These are phyloP conservation scores for Montifringilla adamsi DNA, from an alignment of 2,113 vertebrate species.

Conservation along the genomic window DNA sequence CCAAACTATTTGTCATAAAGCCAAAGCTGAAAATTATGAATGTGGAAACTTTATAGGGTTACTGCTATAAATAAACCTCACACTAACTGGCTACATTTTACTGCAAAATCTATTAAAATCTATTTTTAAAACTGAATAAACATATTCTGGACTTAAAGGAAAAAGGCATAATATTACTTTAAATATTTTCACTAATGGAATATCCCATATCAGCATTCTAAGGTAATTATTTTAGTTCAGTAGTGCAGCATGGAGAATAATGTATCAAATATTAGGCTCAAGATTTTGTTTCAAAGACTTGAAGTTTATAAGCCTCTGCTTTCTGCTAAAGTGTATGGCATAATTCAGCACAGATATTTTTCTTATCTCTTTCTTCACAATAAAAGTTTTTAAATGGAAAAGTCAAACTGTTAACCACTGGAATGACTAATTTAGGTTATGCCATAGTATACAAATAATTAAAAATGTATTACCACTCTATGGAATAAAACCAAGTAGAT, in stretches of 20 bases:
- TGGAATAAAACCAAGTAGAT: background rate
- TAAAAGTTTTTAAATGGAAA: background rate
- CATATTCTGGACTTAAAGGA: background rate
- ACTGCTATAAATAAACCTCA: background rate
- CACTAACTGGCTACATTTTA: background rate
- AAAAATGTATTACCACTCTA: background rate
- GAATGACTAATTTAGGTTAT: background rate
- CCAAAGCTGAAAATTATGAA: background rate
- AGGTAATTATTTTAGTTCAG: background rate
- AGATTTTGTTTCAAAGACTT: slow-evolving; percentile 12
- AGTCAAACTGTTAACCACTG: background rate
- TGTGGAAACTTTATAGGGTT: background rate
- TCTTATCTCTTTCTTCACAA: background rate
- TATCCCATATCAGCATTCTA: background rate
- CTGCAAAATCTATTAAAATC: background rate
- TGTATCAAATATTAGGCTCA: background rate
- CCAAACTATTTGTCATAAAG: background rate
- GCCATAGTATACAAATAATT: background rate
- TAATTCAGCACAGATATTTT: background rate
- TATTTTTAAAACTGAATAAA: slow-evolving; percentile 8
- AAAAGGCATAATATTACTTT: background rate
- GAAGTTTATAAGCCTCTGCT: background rate
- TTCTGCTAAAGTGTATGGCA: background rate
- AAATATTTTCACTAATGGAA: background rate
- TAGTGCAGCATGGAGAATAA: background rate